Evolutionary conservation across 2,888 invertebrate genomes (phyloP), one percentile per base, ranked within the genome.

Genomic region (Limenitis camilla): DNA sequence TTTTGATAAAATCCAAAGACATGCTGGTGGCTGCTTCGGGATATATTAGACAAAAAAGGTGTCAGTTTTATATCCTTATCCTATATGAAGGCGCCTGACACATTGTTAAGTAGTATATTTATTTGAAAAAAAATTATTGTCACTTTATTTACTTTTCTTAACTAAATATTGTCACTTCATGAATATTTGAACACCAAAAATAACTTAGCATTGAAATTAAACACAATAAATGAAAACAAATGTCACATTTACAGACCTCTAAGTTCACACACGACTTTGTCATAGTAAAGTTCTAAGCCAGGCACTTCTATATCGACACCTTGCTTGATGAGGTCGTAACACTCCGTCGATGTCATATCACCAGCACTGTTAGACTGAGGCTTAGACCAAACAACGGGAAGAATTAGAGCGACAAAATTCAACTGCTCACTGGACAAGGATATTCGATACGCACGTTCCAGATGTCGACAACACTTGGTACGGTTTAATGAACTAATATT

Each of bases 191-290:
- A n/a, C n/a, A n/a, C 35, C n/a, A 35, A 35, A 4, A 35, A 7
- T 35, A 9, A 44, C 35, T 44, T 44, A 29, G 10, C 44, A n/a
- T n/a, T n/a, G 28, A 33, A 11, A 5, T 36, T 6, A 28, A 33
- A 44, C 36, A 28, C 9, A 9, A 32, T 11, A 7, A 11, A 31
- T 43, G 8, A 28, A 35, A n/a, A 33, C 19, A 8, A 47, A 48
- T 30, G 10, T 57, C 62, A 65, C 61, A 61, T 45, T 33, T 56
- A 81, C 81, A 67, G 78, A 90, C 90, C 90, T 89, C 90, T 77
- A 11, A 90, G 80, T 70, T 90, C 89, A 58, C 77, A 64, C 55
- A 90, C 89, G 53, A 89, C 87, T 76, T 88, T 89, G 67, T 91
- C 90, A 71, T 88, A 90, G 71, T 89, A 90, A 58, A 79, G 74